A percentile compares a stretch with the other conserved stretches of the same genome.
These are phyloP conservation scores for Diplodus sargus DNA, from an alignment of 2,797 vertebrate genomes.

Conservation along the genomic window DNA sequence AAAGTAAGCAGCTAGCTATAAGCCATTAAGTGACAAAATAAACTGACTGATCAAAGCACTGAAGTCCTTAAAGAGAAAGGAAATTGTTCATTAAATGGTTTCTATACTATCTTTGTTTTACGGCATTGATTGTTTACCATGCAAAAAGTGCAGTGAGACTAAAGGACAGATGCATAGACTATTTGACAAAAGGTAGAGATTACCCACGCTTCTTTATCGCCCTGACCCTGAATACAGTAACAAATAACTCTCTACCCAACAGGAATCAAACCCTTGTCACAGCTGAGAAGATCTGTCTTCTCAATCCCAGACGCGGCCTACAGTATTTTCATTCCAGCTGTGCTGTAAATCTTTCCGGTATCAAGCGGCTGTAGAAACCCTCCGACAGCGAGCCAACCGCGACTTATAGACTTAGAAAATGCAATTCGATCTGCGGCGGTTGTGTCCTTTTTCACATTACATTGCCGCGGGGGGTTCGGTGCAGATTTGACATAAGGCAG, in stretches of 20 bases:
- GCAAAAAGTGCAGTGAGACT: not conserved
- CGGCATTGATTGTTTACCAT: not conserved
- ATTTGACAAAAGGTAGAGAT: not conserved
- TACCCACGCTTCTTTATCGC: not conserved
- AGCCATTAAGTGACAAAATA: not conserved
- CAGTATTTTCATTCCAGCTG: conserved; percentile 58
- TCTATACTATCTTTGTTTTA: not conserved
- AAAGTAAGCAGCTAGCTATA: not conserved
- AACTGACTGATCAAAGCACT: not conserved
- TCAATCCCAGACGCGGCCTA: conserved; percentile 4
- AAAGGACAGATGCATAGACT: not conserved
- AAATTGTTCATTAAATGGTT: not conserved
- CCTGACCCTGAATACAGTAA: not conserved
- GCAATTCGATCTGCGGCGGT: conserved; percentile 42
- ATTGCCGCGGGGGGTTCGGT: conserved; percentile 2
- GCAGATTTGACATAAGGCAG: conserved; percentile 62
- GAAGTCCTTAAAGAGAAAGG: not conserved
- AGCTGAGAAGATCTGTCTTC: conserved; percentile 41
- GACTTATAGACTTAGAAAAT: conserved; percentile 48
- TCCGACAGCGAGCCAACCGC: conserved; percentile 15
- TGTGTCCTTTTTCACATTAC: conserved; percentile 28
- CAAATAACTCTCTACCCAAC: conserved; percentile 20
- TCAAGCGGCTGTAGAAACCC: conserved; percentile 32
- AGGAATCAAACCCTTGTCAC: conserved; percentile 13
- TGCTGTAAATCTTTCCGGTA: conserved; percentile 56